phyloP scores from a whole-genome alignment of 1,140 invertebrate genomes.

The Araneus ventricosus region DNA sequence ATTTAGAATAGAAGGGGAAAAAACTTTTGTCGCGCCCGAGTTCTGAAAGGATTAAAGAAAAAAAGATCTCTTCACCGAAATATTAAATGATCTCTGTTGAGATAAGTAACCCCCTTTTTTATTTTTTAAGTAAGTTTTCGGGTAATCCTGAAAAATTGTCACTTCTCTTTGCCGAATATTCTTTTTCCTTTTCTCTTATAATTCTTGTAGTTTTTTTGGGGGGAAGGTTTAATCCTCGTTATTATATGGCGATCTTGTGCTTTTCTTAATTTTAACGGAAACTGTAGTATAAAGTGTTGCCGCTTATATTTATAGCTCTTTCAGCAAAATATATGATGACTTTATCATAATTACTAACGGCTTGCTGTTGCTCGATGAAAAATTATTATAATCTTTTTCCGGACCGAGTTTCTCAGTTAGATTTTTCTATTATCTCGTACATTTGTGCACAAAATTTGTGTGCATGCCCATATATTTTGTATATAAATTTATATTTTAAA shows the following conservation, averaged over 20 bases:
- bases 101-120: background rate
- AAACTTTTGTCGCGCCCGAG: background rate
- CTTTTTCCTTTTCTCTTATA: background rate
- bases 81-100: constrained; percentile 22
- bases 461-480: no score
- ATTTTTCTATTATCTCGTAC: no score
- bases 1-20: background rate
- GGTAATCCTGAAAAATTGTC: constrained; percentile 14
- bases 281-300: background rate
- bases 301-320: background rate
- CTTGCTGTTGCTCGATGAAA: background rate
- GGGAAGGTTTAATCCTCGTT: background rate
- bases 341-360: background rate
- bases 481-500: no score
- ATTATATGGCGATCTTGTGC: background rate
- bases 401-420: background rate
- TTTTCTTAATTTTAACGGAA: background rate
- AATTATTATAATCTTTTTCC: background rate
- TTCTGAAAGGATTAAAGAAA: constrained; percentile 17
- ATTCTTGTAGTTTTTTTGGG: background rate
- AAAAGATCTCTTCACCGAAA: background rate
- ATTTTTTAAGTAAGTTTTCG: constrained; percentile 15
- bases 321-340: background rate
- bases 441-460: no score
- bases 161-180: background rate